Percentiles rank a stretch among this genome's conserved stretches.
phyloP scores from a whole-genome alignment of 37 sponge, comb jelly and placozoan species.

The Cliona cf. orientalis region DNA sequence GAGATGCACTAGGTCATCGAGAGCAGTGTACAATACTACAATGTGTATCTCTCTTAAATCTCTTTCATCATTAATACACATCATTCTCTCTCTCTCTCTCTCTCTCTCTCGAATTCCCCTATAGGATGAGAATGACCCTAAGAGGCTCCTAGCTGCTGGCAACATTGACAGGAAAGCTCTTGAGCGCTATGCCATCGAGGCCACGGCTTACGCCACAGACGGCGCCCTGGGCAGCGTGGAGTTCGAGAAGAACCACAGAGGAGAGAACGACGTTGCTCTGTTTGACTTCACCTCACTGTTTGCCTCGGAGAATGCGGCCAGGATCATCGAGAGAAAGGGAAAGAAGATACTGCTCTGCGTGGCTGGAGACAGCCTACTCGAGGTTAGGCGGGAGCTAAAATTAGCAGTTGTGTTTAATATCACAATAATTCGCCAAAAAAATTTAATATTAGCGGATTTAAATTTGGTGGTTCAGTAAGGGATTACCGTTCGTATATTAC shows the following conservation, averaged over 20 bases:
- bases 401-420: background rate
- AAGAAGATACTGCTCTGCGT: slow-evolving; percentile 72
- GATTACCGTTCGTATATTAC: no score
- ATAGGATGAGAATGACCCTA: slow-evolving; percentile 75
- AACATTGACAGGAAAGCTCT: slow-evolving; percentile 67
- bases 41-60: no score
- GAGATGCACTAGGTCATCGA: no score
- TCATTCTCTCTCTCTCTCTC: background rate
- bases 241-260: slow-evolving; percentile 76
- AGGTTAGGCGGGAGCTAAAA: slow-evolving; percentile 49
- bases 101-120: background rate
- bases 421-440: no score
- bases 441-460: no score
- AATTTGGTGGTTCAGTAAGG: no score
- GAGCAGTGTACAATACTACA: no score
- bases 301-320: slow-evolving; percentile 77
- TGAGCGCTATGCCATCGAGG: slow-evolving; percentile 78
- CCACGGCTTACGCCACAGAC: slow-evolving; percentile 82
- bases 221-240: slow-evolving; percentile 68
- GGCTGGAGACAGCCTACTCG: slow-evolving; percentile 88
- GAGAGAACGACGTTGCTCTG: slow-evolving; percentile 86
- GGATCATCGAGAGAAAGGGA: slow-evolving; percentile 80
- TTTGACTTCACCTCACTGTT: slow-evolving; percentile 95
- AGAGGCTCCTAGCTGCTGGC: slow-evolving; percentile 50
- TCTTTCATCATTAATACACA: no score